Evolutionary conservation across 2,797 vertebrate genomes (phyloP), one percentile per base, ranked within the genome.

Genomic region (Poecilia wingei): DNA sequence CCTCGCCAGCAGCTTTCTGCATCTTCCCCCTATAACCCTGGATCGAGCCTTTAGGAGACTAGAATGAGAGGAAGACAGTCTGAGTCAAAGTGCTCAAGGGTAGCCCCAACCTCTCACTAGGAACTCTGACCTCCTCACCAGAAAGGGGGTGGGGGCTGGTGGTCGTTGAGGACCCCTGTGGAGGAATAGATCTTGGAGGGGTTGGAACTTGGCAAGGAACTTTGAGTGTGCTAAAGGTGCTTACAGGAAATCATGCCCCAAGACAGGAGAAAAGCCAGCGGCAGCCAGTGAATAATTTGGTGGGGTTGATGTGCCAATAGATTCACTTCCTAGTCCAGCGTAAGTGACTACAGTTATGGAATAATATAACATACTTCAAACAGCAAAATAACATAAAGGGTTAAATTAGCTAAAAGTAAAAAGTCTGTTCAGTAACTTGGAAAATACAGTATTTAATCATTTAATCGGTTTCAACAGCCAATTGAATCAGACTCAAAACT

Each of bases 141-240:
- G 73, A 8, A 22, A 10, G 4, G 13, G 72, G 57, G 72, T 47
- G 68, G 72, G 71, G 72, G 41, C 45, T 28, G 57, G 69, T 33
- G 43, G 78, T 81, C 31, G 31, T 81, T 20, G 12, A 72, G 70
- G 78, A 51, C 2, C 77, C 69, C 45, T 66, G 66, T 55, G 49
- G 74, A 36, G 49, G 70, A 51, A 74, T 41, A 41, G 47, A 20
- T 2, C 6, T 25, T 14, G 28, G 68, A 14, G 77, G 66, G 31
- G 74, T 41, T 43, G 72, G 76, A 83, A 87, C 81, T 94, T 95
- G 93, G 93, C 94, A 94, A 61, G 53, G 71, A 88, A 81, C 84
- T 91, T 90, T 88, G 74, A 86, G 78, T 77, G 74, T 79, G 79
- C 89, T 91, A 88, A 91, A 94, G 93, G 91, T 95, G 89, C 90